Evolutionary conservation across 1,140 invertebrate genomes (phyloP).

Genomic region (Dendrolimus punctatus): DNA sequence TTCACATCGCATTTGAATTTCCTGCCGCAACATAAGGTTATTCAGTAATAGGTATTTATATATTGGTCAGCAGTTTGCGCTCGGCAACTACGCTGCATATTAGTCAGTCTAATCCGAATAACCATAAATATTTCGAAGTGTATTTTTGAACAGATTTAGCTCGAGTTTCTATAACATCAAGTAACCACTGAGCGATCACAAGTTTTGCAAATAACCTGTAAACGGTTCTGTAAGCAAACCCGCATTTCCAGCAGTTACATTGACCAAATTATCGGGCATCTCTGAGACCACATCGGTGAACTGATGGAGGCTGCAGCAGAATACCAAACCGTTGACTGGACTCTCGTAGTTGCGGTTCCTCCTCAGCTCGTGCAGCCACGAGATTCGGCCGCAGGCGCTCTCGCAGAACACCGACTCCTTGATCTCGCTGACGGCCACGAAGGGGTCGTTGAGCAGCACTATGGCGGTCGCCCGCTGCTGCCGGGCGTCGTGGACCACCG

Average conservation of each 20-base stretch:
- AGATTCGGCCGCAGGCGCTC: constrained; percentile 45
- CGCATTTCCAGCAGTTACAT: constrained; percentile 28
- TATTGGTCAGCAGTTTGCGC: no score
- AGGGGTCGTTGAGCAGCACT: constrained; percentile 56
- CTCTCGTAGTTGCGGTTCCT: constrained; percentile 48
- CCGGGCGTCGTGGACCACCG: constrained; percentile 30
- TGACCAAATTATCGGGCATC: constrained; percentile 27
- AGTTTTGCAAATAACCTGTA: not conserved
- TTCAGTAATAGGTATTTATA: no score
- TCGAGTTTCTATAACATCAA: no score
- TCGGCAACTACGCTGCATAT: no score
- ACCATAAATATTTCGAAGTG: no score
- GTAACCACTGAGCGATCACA: not conserved
- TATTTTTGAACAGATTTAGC: no score
- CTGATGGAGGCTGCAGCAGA: constrained; percentile 53
- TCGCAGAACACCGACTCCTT: constrained; percentile 55
- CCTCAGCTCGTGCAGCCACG: constrained; percentile 47
- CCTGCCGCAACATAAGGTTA: no score
- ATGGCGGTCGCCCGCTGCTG: constrained; percentile 33
- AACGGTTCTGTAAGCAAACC: constrained; percentile 33
- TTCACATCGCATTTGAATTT: no score
- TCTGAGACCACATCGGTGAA: constrained; percentile 33
- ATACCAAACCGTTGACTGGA: constrained; percentile 45
- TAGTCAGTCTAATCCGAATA: no score
- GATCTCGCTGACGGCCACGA: constrained; percentile 63